A percentile compares a stretch with the other conserved stretches of the same genome.
Evolutionary conservation across 2,888 invertebrate genomes (phyloP).

Genomic region (Antitype chi): DNA sequence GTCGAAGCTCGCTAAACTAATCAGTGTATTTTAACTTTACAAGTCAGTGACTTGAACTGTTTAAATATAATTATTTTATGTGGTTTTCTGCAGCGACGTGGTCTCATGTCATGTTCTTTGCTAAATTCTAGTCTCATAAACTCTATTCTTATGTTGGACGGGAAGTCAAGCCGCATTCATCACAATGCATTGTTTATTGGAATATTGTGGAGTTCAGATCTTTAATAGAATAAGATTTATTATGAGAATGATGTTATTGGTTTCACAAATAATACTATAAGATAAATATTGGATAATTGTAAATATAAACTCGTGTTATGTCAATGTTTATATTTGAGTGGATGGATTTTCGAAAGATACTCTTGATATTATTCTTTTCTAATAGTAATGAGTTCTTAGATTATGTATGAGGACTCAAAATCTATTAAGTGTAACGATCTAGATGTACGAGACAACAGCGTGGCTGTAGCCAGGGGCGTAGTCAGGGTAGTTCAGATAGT

Average conservation of each 20-base stretch:
- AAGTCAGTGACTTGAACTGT: constrained; percentile 31
- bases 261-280: constrained; percentile 50
- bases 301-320: constrained; percentile 51
- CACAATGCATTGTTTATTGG: constrained; percentile 55
- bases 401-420: constrained; percentile 41
- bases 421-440: constrained; percentile 30
- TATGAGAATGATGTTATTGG: constrained; percentile 49
- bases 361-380: constrained; percentile 48
- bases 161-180: constrained; percentile 41
- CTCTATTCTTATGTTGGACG: constrained; percentile 38
- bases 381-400: constrained; percentile 39
- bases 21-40: constrained; percentile 50
- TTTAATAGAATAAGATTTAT: constrained; percentile 55
- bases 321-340: constrained; percentile 51
- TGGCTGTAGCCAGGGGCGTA: constrained; percentile 48
- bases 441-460: constrained; percentile 32
- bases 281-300: constrained; percentile 54
- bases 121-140: constrained; percentile 54
- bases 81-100: background rate
- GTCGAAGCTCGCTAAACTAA: constrained; percentile 36
- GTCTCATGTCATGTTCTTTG: constrained; percentile 39
- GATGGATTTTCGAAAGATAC: constrained; percentile 42
- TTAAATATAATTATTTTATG: constrained; percentile 30
- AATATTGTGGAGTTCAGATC: constrained; percentile 57
- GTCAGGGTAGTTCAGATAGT: constrained; percentile 4